Evolutionary conservation across 1,140 invertebrate genomes (phyloP).

Genomic region (Propsilocerus akamusi): DNA sequence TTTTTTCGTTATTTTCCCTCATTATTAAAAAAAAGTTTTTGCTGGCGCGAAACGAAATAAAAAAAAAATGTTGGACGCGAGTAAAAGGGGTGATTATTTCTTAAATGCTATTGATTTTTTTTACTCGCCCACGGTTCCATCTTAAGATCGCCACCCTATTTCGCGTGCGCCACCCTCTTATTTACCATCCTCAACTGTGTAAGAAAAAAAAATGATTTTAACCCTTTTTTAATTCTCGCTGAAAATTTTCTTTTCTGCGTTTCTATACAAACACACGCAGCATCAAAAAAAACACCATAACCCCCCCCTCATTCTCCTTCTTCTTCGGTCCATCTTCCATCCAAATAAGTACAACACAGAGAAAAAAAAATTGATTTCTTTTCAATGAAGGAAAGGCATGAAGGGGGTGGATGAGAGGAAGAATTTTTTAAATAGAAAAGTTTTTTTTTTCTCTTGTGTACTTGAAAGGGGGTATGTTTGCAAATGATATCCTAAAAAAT

Average conservation of each 20-base stretch:
- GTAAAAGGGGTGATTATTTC: constrained; percentile 4
- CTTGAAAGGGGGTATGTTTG: no score
- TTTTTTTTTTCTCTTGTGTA: no score
- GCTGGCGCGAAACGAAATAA: background rate
- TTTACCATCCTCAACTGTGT: background rate
- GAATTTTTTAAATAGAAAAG: no score
- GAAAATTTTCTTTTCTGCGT: background rate
- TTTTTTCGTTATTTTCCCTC: background rate
- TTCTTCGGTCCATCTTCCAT: no score
- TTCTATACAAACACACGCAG: no score
- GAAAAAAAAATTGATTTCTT: constrained; percentile 2
- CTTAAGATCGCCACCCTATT: no score
- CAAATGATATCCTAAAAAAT: no score
- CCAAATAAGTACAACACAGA: background rate
- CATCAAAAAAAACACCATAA: background rate
- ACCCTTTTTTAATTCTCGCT: constrained; percentile 2
- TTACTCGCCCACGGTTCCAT: no score
- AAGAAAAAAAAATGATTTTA: background rate
- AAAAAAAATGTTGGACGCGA: background rate
- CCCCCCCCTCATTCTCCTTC: background rate
- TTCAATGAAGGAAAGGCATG: background rate
- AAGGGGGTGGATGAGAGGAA: background rate
- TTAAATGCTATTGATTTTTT: constrained; percentile 4
- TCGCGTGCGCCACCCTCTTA: background rate
- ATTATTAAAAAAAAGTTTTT: background rate